Conservation (phyloP, 1,140 invertebrate genomes). For the Eupeodes corollae region DNA sequence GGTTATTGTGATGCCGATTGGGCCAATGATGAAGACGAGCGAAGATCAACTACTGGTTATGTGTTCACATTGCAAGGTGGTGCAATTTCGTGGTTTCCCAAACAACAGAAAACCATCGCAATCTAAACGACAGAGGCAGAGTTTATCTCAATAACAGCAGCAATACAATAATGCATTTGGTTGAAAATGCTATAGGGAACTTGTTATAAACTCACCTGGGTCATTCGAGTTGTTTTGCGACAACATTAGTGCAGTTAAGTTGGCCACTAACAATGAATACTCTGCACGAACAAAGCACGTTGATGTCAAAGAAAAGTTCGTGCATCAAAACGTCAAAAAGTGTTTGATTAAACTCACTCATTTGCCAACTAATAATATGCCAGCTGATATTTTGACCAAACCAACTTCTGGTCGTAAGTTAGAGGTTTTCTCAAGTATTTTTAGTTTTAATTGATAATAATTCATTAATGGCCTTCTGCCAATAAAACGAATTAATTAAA, state of each 20-base stretch:
- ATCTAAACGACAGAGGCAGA: slow-evolving; percentile 32
- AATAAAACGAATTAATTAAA: no score
- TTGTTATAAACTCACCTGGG: neutral
- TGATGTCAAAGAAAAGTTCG: neutral
- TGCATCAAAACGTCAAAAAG: no score
- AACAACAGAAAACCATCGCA: slow-evolving; percentile 29
- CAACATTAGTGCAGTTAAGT: neutral
- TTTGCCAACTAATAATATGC: no score
- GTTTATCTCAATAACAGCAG: slow-evolving; percentile 22
- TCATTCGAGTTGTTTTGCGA: slow-evolving; percentile 7
- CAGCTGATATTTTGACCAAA: no score
- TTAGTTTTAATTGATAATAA: no score
- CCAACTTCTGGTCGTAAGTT: neutral
- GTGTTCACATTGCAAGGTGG: slow-evolving; percentile 17
- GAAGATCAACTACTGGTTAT: slow-evolving; percentile 24
- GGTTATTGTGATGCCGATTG: slow-evolving; percentile 17
- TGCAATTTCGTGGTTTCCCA: slow-evolving; percentile 26
- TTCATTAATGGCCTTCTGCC: no score
- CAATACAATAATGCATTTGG: slow-evolving; percentile 20
- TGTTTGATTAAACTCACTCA: no score
- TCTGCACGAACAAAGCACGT: slow-evolving; percentile 6
- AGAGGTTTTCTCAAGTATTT: neutral
- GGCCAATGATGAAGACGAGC: slow-evolving; percentile 16
- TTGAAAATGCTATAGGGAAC: slow-evolving; percentile 9
- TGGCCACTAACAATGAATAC: neutral